Evolutionary conservation across 2,797 vertebrate species (phyloP), one percentile per base, ranked within the genome.

Genomic region (Coregonus sp.): DNA sequence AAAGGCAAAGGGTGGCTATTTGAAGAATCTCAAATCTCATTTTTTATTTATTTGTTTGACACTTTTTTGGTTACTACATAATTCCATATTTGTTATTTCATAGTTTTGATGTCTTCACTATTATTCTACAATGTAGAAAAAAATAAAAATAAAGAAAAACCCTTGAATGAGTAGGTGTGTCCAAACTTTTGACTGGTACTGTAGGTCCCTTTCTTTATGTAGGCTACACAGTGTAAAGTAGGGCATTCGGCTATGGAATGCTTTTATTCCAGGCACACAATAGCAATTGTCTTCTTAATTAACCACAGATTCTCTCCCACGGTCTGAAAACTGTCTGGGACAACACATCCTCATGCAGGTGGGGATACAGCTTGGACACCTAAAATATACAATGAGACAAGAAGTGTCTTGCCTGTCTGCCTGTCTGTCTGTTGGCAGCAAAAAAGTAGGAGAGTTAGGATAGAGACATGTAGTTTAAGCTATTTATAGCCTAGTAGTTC

Each of bases 281-380:
- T 75, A 87, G 75, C 78, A 89, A 91, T 90, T 91, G 90, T 91
- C 72, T 80, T 71, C 76, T 79, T 87, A 91, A 92, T 89, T 88
- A 76, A 77, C 78, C 69, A 72, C 50, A 68, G 67, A 78, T 73
- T 77, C 72, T 84, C 84, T 81, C 91, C 93, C 91, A 88, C 92
- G 92, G 86, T 75, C 87, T 88, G 85, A 85, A 72, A 86, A 87
- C 78, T 29, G 72, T 71, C 20, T 66, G 12, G 61, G 73, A 66
- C 59, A 52, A 78, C 59, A 81, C 63, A 61, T 63, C 25, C 5
- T 33, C 40, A 15, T 65, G 14, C 74, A 63, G 70, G 50, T 2
- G 16, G 59, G 56, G 15, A 61, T 61, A 61, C 18, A 61, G 18
- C n/a, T 20, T 61, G 15, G 29, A 33, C 29, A 31, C 4, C 61